Conservation (phyloP, 37 sponge, comb jelly and placozoan genomes). For the Cladorhizidae sp. region DNA sequence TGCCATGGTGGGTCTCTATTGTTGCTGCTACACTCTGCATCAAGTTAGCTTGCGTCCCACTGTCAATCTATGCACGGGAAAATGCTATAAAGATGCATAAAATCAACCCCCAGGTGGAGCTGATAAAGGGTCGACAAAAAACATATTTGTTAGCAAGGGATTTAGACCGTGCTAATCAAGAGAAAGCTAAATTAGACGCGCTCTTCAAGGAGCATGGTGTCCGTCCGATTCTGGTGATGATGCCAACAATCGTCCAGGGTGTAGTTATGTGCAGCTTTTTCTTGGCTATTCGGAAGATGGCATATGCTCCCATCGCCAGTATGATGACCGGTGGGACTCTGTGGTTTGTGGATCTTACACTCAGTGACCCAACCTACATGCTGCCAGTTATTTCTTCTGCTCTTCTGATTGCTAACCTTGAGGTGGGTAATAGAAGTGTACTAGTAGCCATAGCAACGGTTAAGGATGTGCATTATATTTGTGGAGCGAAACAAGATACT, state of each 20-base stretch:
- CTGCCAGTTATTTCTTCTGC: conserved; percentile 64
- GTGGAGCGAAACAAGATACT: no score
- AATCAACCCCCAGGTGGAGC: conserved; percentile 67
- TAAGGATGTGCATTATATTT: no score
- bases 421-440: conserved; percentile 41
- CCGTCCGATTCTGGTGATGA: conserved; percentile 66
- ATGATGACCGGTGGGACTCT: conserved; percentile 85
- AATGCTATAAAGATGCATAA: conserved; percentile 72
- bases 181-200: conserved; percentile 23
- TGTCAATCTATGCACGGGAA: conserved; percentile 53
- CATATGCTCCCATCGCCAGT: conserved; percentile 71
- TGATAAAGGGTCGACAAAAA: conserved; percentile 46
- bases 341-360: conserved; percentile 89
- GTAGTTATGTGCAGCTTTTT: conserved; percentile 82
- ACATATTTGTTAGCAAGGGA: conserved; percentile 45
- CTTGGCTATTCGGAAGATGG: conserved; percentile 82
- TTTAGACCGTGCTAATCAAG: conserved; percentile 35
- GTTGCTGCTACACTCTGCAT: conserved; percentile 53
- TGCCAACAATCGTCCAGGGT: conserved; percentile 68
- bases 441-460: no score
- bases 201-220: conserved; percentile 69
- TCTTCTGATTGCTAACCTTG: conserved; percentile 67
- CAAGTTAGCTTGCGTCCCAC: conserved; percentile 59
- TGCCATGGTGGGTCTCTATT: conserved; percentile 95
- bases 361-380: conserved; percentile 81